These are phyloP conservation scores for Alviniconcha strummeri DNA, from an alignment of 2,888 invertebrate genomes.

Conservation along the genomic window DNA sequence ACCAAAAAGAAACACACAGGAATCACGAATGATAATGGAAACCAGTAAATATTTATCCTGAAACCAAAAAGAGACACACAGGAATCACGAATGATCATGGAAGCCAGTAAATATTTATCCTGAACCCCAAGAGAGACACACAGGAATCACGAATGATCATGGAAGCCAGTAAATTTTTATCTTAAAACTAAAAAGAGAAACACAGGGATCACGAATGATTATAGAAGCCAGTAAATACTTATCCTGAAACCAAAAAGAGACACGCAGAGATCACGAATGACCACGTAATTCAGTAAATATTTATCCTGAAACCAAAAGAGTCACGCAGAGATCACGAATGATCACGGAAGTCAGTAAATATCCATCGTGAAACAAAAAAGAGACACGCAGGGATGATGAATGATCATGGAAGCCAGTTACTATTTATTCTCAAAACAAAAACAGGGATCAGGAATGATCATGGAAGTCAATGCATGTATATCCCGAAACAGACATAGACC, in stretches of 20 bases:
- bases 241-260: slow-evolving; percentile 35
- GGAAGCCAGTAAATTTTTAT: background rate
- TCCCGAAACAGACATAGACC: slow-evolving; percentile 61
- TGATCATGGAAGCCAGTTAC: background rate
- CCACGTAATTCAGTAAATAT: no score
- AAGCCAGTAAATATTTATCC: slow-evolving; percentile 71
- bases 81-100: slow-evolving; percentile 59
- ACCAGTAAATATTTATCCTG: no score
- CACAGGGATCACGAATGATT: slow-evolving; percentile 43
- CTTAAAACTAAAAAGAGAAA: slow-evolving; percentile 39
- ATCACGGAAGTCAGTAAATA: background rate
- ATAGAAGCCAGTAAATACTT: background rate
- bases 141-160: slow-evolving; percentile 35
- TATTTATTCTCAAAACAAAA: background rate
- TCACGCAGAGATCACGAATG: slow-evolving; percentile 21
- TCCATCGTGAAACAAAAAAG: background rate
- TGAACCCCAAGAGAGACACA: slow-evolving; percentile 35
- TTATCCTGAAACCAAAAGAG: background rate
- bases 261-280: no score
- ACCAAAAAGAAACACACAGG: background rate
- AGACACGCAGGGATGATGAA: slow-evolving; percentile 54
- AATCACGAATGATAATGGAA: slow-evolving; percentile 7
- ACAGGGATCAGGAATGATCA: background rate
- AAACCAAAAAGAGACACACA: no score
- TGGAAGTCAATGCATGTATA: slow-evolving; percentile 65